A percentile compares a stretch with the other conserved stretches of the same genome.
Evolutionary conservation across 2,113 vertebrate genomes (phyloP).

Genomic region (Baryphthengus martii): DNA sequence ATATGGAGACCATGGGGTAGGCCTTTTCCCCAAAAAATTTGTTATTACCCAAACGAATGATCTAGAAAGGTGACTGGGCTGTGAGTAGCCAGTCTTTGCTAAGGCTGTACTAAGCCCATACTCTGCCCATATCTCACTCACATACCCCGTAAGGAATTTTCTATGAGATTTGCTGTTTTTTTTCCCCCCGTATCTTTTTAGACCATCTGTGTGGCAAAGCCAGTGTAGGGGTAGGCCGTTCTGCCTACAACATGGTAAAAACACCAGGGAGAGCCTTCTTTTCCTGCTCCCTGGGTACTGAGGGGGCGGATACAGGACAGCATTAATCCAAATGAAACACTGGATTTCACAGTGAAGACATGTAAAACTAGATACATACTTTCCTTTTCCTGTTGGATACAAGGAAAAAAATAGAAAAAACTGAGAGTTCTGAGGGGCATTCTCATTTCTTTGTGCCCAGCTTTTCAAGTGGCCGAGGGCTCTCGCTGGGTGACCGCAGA

Average conservation of each 20-base stretch:
- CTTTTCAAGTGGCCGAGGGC: background rate
- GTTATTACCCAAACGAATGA: background rate
- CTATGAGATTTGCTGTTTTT: background rate
- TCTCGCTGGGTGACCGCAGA: background rate
- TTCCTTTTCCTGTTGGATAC: background rate
- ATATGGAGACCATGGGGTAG: background rate
- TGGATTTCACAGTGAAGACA: background rate
- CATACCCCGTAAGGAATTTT: background rate
- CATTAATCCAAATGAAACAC: background rate
- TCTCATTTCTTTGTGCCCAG: background rate
- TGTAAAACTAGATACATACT: background rate
- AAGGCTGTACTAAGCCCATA: background rate
- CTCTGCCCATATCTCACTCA: background rate
- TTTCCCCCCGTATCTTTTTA: background rate
- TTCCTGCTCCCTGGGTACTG: accelerated
- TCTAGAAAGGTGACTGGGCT: background rate
- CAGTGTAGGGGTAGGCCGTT: background rate
- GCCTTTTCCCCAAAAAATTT: background rate
- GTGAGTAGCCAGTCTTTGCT: background rate
- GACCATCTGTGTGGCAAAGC: background rate
- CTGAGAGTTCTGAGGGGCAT: background rate
- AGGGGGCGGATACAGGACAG: background rate
- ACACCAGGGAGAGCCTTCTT: background rate
- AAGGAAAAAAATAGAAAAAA: background rate
- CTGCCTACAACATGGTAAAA: background rate